Evolutionary conservation across 2,888 invertebrate species (phyloP), one percentile per base, ranked within the genome.

Genomic region (Cryptocephalus moraei): DNA sequence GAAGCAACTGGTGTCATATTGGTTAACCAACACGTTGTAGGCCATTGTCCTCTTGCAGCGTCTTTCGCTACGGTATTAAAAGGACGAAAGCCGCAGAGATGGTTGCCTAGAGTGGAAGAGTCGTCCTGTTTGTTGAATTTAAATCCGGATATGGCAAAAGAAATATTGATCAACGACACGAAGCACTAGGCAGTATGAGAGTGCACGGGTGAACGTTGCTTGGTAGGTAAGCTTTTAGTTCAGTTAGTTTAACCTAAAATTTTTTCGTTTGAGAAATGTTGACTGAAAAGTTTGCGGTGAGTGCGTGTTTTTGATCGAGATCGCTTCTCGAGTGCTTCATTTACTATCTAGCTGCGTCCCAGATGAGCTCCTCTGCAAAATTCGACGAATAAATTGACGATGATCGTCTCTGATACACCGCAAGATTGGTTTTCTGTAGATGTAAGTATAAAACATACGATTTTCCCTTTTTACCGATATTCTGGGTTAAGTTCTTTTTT

Each of bases 211-310:
- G 36, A 36, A 36, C 12, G 36, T 6, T 36, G 12, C 12, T n/a
- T 36, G 12, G 36, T 36, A 11, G 42, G 65, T 65, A 62, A 62
- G 57, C 52, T 56, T 62, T 61, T 51, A 53, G 54, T 58, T 60
- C 55, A 51, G 56, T 57, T 56, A 51, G 54, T 52, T 58, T 63
- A 63, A 63, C 62, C 62, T 63, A 56, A 42, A 58, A 61, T 57
- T 48, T 47, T 57, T 56, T 59, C 56, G 48, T 51, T 53, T 57
- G 52, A 47, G 47, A 53, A 56, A 53, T 53, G 55, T 54, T 55
- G 42, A 54, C 50, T 51, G 48, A 52, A 54, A 53, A 55, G 44
- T 53, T 53, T 50, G 39, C 46, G 48, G 22, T 22, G 6, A 22
- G 22, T 58, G 53, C 53, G 46, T 49, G 47, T 44, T 48, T 51